Evolutionary conservation across 2,888 invertebrate genomes (phyloP), one percentile per base, ranked within the genome.

Genomic region (Himalopsyche anomala): DNA sequence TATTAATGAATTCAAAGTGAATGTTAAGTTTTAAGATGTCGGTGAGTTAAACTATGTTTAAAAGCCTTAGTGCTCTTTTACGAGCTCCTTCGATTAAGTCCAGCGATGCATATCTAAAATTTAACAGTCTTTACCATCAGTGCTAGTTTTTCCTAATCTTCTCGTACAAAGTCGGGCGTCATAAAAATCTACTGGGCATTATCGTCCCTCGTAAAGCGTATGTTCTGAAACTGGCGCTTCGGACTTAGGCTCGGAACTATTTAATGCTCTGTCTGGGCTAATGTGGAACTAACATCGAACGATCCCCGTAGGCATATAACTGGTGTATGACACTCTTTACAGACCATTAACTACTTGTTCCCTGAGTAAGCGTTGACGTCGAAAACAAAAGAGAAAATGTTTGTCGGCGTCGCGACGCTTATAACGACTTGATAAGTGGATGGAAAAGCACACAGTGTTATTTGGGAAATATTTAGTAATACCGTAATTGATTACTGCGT

Each of bases 341-440:
- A 74, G 74, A 15, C 74, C 74, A 74, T 74, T 74, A 74, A 74
- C 74, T 36, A 4, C 74, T 28, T 74, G 74, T 15, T 74, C 74
- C 74, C 36, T 74, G 74, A 74, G 74, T 74, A 74, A 36, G 74
- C 36, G 2, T 36, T 38, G 19, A 74, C 74, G 74, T 74, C 38
- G 28, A 74, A 74, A 74, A 74, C 36, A 74, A 74, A 74, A 36
- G 74, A 28, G 74, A 38, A 74, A 74, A 74, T 74, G 74, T 74
- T 74, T 74, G 38, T 38, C 74, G 74, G n/a, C 74, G 74, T 74
- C 74, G 74, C 19, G 74, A 74, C 74, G 74, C 38, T 15, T 74
- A 74, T 74, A 74, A 74, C 74, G 74, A 74, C 74, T 74, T 74
- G 74, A 36, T 74, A 74, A 74, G 74, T 74, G 74, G 15, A 38